These are phyloP conservation scores for Notoglanidium macrostoma DNA, from an alignment of 2,797 vertebrate genomes.

Conservation along the genomic window DNA sequence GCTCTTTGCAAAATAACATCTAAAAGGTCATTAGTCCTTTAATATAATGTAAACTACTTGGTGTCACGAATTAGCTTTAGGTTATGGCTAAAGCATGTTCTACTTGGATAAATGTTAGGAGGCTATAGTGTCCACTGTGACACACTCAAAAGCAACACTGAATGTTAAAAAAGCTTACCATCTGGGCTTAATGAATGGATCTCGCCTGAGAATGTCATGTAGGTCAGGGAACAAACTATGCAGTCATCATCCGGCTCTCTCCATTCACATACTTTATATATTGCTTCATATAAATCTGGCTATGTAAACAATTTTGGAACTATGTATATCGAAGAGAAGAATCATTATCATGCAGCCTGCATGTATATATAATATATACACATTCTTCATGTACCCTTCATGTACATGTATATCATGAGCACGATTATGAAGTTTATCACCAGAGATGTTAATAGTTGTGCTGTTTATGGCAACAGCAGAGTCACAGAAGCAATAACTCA, in stretches of 20 bases:
- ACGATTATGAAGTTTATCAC: constrained; percentile 19
- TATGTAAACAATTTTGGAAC: constrained; percentile 14
- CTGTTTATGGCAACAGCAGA: background rate
- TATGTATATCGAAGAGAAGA: constrained; percentile 19
- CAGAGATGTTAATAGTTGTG: constrained; percentile 22
- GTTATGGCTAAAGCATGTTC: constrained; percentile 10
- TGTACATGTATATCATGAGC: background rate
- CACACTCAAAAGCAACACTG: background rate
- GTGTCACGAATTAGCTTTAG: constrained; percentile 23
- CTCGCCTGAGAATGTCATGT: constrained; percentile 26
- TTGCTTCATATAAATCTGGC: background rate
- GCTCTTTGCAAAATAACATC: background rate
- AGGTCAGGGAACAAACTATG: constrained; percentile 28
- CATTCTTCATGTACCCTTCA: no score
- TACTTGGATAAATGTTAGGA: background rate
- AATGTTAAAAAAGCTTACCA: constrained; percentile 42
- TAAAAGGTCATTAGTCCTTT: constrained; percentile 12
- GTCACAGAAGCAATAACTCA: constrained; percentile 34
- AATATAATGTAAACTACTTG: constrained; percentile 1
- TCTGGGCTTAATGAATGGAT: constrained; percentile 32
- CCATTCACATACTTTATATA: constrained; percentile 27
- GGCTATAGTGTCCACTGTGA: constrained; percentile 15
- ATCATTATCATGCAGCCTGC: background rate
- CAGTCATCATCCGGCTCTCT: background rate
- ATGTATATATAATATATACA: background rate